Evolutionary conservation across 2,797 vertebrate genomes (phyloP).

Genomic region (Myotis daubentonii): DNA sequence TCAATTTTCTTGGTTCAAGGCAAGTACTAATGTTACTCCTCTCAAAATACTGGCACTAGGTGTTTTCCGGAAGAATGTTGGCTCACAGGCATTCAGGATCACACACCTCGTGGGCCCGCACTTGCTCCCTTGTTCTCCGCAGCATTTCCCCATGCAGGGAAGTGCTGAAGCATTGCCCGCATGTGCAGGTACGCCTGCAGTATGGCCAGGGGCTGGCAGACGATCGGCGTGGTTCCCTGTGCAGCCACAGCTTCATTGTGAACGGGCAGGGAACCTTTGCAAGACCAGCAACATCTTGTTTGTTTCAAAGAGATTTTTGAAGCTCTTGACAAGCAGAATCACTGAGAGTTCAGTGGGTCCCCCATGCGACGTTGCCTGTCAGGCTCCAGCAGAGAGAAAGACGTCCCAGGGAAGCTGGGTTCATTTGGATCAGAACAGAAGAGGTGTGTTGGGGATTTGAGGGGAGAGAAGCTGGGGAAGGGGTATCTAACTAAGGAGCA

Average conservation of each 20-base stretch:
- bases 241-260: not conserved
- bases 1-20: not conserved
- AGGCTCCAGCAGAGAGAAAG: not conserved
- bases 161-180: not conserved
- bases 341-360: not conserved
- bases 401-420: not conserved
- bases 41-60: not conserved
- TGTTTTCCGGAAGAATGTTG: not conserved
- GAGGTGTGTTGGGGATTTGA: not conserved
- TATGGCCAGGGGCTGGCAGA: not conserved
- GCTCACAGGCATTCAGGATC: not conserved
- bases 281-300: not conserved
- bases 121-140: not conserved
- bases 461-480: not conserved
- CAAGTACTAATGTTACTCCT: not conserved
- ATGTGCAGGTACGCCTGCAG: rapidly evolving
- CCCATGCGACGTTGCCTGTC: not conserved
- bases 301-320: not conserved
- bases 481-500: not conserved
- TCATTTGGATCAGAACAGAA: not conserved
- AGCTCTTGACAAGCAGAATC: not conserved
- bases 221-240: rapidly evolving
- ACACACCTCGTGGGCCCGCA: rapidly evolving
- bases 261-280: too few species aligned
- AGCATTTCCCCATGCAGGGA: not conserved